phyloP scores from a whole-genome alignment of 2,888 invertebrate genomes.

The Heliconius ismenius region DNA sequence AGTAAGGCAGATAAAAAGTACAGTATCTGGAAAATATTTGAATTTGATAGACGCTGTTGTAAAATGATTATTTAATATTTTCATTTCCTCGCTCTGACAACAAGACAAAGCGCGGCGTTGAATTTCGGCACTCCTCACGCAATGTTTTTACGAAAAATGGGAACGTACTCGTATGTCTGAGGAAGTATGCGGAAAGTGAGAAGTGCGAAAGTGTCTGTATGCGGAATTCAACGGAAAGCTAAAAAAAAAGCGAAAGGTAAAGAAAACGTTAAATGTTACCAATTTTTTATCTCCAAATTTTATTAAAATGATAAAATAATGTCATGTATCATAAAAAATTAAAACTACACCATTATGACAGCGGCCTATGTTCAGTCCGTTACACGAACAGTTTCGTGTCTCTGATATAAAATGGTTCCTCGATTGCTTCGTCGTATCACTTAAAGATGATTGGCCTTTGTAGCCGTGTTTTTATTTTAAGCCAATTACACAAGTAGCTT shows the following conservation, averaged over 20 bases:
- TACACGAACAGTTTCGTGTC: conserved; percentile 45
- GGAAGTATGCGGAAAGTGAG: too few relatives aligned
- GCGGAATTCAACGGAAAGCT: too few relatives aligned
- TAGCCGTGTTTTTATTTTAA: conserved; percentile 16
- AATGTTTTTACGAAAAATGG: too few relatives aligned
- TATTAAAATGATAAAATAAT: too few relatives aligned
- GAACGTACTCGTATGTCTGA: too few relatives aligned
- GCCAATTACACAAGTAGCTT: conserved; percentile 7
- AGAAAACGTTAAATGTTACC: too few relatives aligned
- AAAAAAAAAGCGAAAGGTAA: too few relatives aligned
- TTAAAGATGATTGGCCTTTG: conserved; percentile 34
- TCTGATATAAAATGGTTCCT: conserved; percentile 48
- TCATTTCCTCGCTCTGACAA: background rate
- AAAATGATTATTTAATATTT: background rate
- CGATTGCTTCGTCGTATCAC: conserved; percentile 35
- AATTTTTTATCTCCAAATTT: too few relatives aligned
- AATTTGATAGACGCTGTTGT: background rate
- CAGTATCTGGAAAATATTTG: background rate
- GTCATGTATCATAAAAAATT: background rate
- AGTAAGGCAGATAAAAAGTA: too few relatives aligned
- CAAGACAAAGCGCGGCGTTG: background rate
- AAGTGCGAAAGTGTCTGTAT: too few relatives aligned
- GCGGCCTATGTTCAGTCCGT: conserved; percentile 21
- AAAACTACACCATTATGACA: background rate
- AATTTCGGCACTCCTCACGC: background rate